These are phyloP conservation scores for Perca flavescens DNA, from an alignment of 2,113 vertebrate genomes.

Conservation along the genomic window DNA sequence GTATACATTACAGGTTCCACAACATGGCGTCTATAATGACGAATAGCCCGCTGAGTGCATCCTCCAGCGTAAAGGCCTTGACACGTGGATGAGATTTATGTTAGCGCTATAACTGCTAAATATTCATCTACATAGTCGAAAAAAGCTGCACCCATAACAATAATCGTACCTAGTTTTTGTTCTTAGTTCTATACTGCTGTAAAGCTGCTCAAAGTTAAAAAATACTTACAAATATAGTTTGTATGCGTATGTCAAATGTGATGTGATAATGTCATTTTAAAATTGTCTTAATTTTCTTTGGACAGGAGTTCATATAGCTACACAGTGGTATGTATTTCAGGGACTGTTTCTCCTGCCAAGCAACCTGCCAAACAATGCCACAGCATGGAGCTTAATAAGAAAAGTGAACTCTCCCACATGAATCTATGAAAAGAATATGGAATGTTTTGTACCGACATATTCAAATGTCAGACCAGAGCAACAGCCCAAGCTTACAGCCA, in stretches of 20 bases:
- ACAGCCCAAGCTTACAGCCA: not conserved
- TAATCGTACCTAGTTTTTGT: not conserved
- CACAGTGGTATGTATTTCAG: not conserved
- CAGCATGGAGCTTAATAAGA: not conserved
- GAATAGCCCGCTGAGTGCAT: conserved; percentile 33
- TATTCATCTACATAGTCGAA: conserved; percentile 48
- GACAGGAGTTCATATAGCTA: not conserved
- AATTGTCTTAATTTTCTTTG: not conserved
- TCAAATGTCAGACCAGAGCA: conserved; percentile 6
- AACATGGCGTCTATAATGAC: conserved; percentile 40
- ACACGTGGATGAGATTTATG: conserved; percentile 47
- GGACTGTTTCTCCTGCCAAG: not conserved
- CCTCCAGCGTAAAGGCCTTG: conserved; percentile 55
- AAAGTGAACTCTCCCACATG: not conserved
- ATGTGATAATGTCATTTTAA: not conserved
- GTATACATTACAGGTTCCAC: conserved; percentile 41
- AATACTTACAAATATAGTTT: not conserved
- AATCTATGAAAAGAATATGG: not conserved
- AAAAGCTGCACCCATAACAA: not conserved
- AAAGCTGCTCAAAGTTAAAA: not conserved
- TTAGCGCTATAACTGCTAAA: conserved; percentile 14
- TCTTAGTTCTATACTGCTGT: not conserved
- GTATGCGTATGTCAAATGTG: not conserved
- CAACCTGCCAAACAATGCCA: not conserved
- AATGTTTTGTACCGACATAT: not conserved